Percentiles rank a stretch among this genome's conserved stretches.
phyloP scores from a whole-genome alignment of 2,113 vertebrate species.

The Brevimyrus niger region DNA sequence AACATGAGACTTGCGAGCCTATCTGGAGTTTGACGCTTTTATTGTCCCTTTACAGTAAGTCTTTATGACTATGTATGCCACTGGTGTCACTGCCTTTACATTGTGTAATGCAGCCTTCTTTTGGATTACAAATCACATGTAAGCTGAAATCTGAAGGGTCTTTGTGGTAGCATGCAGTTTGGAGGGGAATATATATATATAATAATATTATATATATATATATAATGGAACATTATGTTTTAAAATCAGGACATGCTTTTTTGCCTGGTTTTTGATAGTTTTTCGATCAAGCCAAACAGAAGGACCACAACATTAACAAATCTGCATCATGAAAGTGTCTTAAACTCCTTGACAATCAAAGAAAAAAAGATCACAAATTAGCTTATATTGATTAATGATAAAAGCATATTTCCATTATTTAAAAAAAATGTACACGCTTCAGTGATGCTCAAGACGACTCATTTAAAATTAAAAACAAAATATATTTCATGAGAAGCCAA shows the following conservation, averaged over 20 bases:
- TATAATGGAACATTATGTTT: neutral
- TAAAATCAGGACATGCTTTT: neutral
- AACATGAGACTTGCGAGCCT: neutral
- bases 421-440: neutral
- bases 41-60: neutral
- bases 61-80: neutral
- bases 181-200: too few species aligned
- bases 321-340: neutral
- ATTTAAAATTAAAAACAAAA: neutral
- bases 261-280: neutral
- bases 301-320: neutral
- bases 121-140: neutral
- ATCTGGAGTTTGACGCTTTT: neutral
- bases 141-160: neutral
- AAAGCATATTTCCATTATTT: neutral
- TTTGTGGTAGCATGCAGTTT: neutral
- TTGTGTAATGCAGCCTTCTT: neutral
- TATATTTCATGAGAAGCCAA: neutral
- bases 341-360: neutral
- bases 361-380: neutral
- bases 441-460: neutral
- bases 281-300: neutral
- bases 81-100: neutral
- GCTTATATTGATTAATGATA: neutral
- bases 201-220: too few species aligned